Evolutionary conservation across 1,140 invertebrate genomes (phyloP), one percentile per base, ranked within the genome.

Genomic region (Gryon sp.): DNA sequence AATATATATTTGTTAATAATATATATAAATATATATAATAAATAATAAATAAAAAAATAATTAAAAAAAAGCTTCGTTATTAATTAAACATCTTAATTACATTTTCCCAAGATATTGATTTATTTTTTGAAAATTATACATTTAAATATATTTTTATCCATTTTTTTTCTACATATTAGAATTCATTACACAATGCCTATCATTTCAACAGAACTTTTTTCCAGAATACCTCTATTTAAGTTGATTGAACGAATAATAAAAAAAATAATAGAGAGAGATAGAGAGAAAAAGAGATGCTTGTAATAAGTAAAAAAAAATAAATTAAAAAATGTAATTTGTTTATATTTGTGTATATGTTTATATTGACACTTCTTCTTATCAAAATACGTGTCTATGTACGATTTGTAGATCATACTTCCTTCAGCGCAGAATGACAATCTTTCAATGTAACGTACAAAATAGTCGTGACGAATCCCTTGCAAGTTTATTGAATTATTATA

Each of bases 91-190:
- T 32, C 16, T 28, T 32, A 43, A 20, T 40, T 38, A 48, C 59
- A 50, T 40, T 48, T 9, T 60, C 50, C 18, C 11, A 57, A 63
- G 63, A 18, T 76, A 76, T 57, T 63, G 46, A 57, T 76, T 76
- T 76, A 76, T 75, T n/a, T n/a, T n/a, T 76, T 69, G 43, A 65
- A 69, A 76, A 69, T 69, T 70, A 76, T 76, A 76, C 73, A 69
- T 69, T 62, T 76, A 63, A 76, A 57, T 57, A 68, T 76, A 76
- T 76, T 69, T 76, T 76, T n/a, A 76, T 59, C 69, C 50, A 69
- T 9, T 46, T 73, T 60, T 52, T 69, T 65, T 76, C 65, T 69
- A 76, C 65, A 65, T 59, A 69, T 76, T 57, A 69, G 38, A 60
- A 26, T 75, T 69, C 57, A 11, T 76, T 63, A 69, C 57, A 76